Evolutionary conservation across 2,797 vertebrate species (phyloP), one percentile per base, ranked within the genome.

Genomic region (Falco rusticolus): DNA sequence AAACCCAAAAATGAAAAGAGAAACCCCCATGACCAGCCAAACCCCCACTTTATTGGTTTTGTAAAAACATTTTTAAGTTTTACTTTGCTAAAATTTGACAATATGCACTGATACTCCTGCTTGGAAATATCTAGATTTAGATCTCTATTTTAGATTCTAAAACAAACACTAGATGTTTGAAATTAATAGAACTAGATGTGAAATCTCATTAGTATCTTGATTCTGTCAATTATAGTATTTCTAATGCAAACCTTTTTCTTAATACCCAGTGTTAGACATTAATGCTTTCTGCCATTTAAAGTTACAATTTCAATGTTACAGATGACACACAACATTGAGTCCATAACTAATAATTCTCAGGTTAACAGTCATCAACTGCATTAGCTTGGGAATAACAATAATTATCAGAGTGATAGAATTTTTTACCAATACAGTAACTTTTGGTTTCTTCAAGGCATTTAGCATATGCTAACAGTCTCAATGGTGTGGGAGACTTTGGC

Each of bases 21-120:
- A 59, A 47, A 21, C 5, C 2, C 22, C 7, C 45, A 4, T 14
- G 13, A 24, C 7, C 9, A 34, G 3, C 4, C 0, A 7, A 29
- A 28, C 37, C 8, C 13, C 19, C 9, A 3, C 15, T 50, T 75
- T 41, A 28, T 54, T 69, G 10, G 12, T 87, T 94, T 79, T 74
- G 9, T n/a, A 43, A 74, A 65, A 89, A 28, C 0, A 25, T 59
- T 34, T 5, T 0, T 17, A 70, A 69, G 2, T 47, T 91, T 76
- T 81, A 71, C 29, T 79, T 92, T 5, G 16, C 47, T 87, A 57
- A 74, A 78, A 71, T 85, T 61, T 83, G 45, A 72, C n/a, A 88
- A 64, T 1, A 20, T 45, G 41, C 48, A 66, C 11, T 19, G 20
- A 81, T 28, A 60, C 1, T 26, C 13, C 8, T 18, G 45, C n/a